Evolutionary conservation across 1,140 invertebrate genomes (phyloP).

Genomic region (Aphelenchoides besseyi): DNA sequence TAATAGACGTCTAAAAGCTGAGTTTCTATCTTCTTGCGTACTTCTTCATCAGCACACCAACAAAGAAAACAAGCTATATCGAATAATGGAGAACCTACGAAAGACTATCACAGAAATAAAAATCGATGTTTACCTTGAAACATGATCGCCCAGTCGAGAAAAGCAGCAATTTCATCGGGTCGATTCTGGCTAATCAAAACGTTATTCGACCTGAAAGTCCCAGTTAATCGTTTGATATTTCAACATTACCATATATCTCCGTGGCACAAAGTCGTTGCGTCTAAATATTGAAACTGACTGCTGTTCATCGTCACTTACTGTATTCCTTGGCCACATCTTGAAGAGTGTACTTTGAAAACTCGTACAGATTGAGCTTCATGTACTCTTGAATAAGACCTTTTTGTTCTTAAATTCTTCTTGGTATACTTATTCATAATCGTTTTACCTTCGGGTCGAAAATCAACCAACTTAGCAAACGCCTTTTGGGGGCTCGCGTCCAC

Average conservation of each 20-base stretch:
- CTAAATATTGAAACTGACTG: background rate
- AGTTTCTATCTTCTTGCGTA: background rate
- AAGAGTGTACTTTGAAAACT: background rate
- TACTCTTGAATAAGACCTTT: too few relatives aligned
- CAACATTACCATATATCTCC: background rate
- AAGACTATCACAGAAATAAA: too few relatives aligned
- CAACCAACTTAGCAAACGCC: too few relatives aligned
- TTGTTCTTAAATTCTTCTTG: too few relatives aligned
- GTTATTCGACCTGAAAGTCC: background rate
- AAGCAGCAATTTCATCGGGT: background rate
- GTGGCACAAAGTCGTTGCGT: background rate
- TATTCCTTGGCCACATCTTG: too few relatives aligned
- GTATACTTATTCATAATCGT: too few relatives aligned
- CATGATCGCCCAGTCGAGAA: slow-evolving; percentile 5
- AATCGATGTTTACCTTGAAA: background rate
- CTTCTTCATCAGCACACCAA: background rate
- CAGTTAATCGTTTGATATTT: background rate
- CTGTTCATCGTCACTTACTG: too few relatives aligned
- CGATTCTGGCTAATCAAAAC: background rate
- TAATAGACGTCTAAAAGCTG: background rate
- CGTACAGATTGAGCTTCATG: background rate
- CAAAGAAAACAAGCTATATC: background rate
- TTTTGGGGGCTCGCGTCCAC: too few relatives aligned
- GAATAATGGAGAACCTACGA: background rate
- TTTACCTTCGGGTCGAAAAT: too few relatives aligned